Evolutionary conservation across 2,113 vertebrate species (phyloP), one percentile per base, ranked within the genome.

Genomic region (Atrichornis clamosus): DNA sequence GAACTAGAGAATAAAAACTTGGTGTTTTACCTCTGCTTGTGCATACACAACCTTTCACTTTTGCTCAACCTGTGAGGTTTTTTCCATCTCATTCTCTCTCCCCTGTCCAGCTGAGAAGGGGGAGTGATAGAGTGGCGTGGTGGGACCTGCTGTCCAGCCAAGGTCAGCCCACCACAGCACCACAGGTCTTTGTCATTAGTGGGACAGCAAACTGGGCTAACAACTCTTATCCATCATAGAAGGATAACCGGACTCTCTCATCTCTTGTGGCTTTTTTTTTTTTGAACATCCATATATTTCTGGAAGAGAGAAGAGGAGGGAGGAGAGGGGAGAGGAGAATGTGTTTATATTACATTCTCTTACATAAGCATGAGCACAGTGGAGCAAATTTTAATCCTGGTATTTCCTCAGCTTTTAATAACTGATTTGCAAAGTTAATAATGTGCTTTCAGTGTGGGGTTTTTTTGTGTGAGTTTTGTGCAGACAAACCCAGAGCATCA

Each of bases 361-460:
- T 64, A 68, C 15, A 35, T 26, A 92, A 91, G 10, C 17, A 44
- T 1, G 2, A 58, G 3, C 49, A 68, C 42, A 72, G 15, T 9
- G 24, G 35, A 14, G 13, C 8, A 93, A 72, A 60, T n/a, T 78
- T 93, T 82, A 87, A 87, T 82, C 56, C 42, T 60, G 13, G 10
- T 44, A 56, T 82, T 91, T 94, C 58, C 2, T 2, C 56, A 60
- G 47, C 52, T 90, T 52, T 93, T 82, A 95, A 78, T 84, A 91
- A 81, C 18, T 63, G 24, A 65, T 77, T 80, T 77, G 3, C 28
- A 56, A 72, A 47, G 49, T 60, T 75, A 72, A 74, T 81, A 67
- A 72, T 47, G 27, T 72, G 16, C 4, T 95, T 89, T 87, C 41
- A 7, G 2, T 64, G 49, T 14, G 26, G 4, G 12, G 12, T 19